phyloP scores from a whole-genome alignment of 2,888 invertebrate species.

The Drosophila kokeensis region DNA sequence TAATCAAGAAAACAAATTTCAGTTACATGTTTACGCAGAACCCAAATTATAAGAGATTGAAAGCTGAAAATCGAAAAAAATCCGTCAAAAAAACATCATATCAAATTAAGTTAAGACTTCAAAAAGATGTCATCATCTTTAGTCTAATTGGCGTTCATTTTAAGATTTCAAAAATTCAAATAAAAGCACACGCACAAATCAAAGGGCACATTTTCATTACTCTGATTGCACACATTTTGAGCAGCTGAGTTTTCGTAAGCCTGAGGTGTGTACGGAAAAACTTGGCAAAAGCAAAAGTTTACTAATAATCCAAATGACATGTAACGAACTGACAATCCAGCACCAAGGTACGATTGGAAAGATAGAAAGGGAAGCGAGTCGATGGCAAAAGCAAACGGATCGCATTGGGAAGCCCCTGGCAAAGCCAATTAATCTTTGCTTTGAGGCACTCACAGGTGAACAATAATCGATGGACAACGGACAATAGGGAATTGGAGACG shows the following conservation, averaged over 20 bases:
- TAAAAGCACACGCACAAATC: neutral
- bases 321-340: slow-evolving; percentile 19
- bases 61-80: too few relatives aligned
- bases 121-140: neutral
- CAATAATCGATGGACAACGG: slow-evolving; percentile 11
- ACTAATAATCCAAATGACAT: slow-evolving; percentile 9
- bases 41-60: too few relatives aligned
- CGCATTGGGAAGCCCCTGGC: slow-evolving; percentile 60
- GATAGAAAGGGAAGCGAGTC: slow-evolving; percentile 45
- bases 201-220: neutral
- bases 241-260: slow-evolving; percentile 50
- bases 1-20: too few relatives aligned
- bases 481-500: neutral
- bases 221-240: slow-evolving; percentile 27
- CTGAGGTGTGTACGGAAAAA: slow-evolving; percentile 24
- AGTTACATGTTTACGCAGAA: too few relatives aligned
- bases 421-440: slow-evolving; percentile 71
- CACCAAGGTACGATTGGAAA: neutral
- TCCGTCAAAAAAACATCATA: neutral
- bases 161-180: neutral
- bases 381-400: slow-evolving; percentile 59
- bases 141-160: neutral
- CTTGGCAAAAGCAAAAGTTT: slow-evolving; percentile 8
- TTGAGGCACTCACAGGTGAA: slow-evolving; percentile 50
- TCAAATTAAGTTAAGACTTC: neutral